Evolutionary conservation across 2,888 invertebrate genomes (phyloP).

Genomic region (Pseudococcus jackbeardsleyi): DNA sequence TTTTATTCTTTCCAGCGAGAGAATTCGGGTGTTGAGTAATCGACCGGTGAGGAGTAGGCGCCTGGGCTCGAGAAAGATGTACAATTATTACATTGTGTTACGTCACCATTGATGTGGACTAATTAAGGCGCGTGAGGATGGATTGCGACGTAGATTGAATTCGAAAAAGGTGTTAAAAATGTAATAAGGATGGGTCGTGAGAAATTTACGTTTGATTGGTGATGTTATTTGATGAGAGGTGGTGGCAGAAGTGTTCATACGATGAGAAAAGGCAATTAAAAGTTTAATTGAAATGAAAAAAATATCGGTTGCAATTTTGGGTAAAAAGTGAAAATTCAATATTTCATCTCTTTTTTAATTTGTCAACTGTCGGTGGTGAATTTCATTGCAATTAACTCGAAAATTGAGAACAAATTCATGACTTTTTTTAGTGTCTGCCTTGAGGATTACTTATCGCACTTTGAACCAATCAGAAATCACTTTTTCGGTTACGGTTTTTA

Average conservation of each 20-base stretch:
- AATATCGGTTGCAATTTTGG: too few species aligned
- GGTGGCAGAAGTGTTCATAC: background rate
- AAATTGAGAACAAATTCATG: too few species aligned
- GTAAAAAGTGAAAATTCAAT: too few species aligned
- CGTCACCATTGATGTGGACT: background rate
- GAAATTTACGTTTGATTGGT: background rate
- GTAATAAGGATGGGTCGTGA: background rate
- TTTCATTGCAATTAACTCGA: too few species aligned
- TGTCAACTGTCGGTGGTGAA: too few species aligned
- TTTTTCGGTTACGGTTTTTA: too few species aligned
- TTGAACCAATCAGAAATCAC: too few species aligned
- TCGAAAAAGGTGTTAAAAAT: background rate
- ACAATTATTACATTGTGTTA: background rate
- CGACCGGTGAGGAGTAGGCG: background rate
- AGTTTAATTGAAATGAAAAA: too few species aligned
- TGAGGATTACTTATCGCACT: too few species aligned
- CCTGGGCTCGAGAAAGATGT: background rate
- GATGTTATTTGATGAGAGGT: background rate
- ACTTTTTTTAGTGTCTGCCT: too few species aligned
- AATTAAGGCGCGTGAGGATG: background rate
- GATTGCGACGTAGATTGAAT: background rate
- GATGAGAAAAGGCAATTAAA: background rate
- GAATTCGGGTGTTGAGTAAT: conserved; percentile 14
- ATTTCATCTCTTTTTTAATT: too few species aligned
- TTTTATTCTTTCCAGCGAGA: background rate